Conservation (phyloP, 2,113 vertebrate species). For the Oxyura jamaicensis region DNA sequence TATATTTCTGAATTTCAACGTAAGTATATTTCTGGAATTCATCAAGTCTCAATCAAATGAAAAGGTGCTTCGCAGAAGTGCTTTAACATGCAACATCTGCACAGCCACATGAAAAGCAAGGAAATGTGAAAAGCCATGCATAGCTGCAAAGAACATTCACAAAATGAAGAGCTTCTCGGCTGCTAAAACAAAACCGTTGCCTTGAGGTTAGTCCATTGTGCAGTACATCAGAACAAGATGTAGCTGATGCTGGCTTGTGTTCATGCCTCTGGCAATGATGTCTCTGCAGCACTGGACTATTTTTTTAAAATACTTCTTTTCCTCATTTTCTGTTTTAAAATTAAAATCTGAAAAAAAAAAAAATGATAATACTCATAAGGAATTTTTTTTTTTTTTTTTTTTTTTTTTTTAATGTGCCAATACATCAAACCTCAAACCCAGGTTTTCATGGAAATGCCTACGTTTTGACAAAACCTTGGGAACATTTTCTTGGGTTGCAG, state of each 20-base stretch:
- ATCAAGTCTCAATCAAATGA: fast-evolving
- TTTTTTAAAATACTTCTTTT: neutral
- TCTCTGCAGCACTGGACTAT: neutral
- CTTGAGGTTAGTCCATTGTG: neutral
- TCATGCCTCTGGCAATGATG: fast-evolving
- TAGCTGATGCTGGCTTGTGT: neutral
- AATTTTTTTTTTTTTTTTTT: neutral
- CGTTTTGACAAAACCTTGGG: neutral
- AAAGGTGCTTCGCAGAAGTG: neutral
- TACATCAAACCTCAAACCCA: neutral
- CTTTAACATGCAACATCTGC: neutral
- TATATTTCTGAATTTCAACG: neutral
- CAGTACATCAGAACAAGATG: neutral
- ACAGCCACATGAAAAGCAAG: neutral
- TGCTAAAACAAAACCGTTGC: neutral
- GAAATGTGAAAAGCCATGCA: neutral
- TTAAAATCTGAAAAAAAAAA: neutral
- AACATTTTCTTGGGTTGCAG: neutral
- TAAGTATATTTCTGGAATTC: neutral
- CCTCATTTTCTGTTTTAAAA: neutral
- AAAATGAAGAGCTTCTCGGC: neutral
- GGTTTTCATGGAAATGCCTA: neutral
- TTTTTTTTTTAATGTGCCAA: too few species aligned
- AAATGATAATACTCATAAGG: neutral
- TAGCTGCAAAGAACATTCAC: neutral